A percentile compares a stretch with the other conserved stretches of the same genome.
These are phyloP conservation scores for Clangula hyemalis DNA, from an alignment of 2,797 vertebrate genomes.

Conservation along the genomic window DNA sequence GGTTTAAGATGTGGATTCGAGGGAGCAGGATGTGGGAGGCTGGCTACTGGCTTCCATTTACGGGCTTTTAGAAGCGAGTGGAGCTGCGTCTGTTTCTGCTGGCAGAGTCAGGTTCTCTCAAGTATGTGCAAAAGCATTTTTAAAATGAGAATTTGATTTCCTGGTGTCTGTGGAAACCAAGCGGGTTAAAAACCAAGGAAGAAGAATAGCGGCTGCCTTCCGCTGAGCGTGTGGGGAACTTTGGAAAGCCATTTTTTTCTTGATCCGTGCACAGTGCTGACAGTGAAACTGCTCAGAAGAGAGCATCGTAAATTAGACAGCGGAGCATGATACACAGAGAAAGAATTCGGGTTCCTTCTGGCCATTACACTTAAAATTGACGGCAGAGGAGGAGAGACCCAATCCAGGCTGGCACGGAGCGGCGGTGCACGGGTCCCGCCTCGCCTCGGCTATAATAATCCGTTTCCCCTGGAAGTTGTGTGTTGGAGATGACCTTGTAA, in stretches of 20 bases:
- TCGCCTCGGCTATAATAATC: conserved; percentile 18
- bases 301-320: conserved; percentile 60
- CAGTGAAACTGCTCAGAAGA: conserved; percentile 60
- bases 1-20: conserved; percentile 35
- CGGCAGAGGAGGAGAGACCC: neutral
- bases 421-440: conserved; percentile 32
- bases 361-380: conserved; percentile 24
- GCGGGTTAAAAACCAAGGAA: conserved; percentile 32
- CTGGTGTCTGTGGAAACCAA: conserved; percentile 55
- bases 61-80: conserved; percentile 29
- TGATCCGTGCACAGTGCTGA: conserved; percentile 42
- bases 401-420: conserved; percentile 16
- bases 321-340: conserved; percentile 39
- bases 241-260: conserved; percentile 45
- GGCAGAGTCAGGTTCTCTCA: conserved; percentile 36
- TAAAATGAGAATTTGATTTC: conserved; percentile 55
- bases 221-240: conserved; percentile 15
- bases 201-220: conserved; percentile 37
- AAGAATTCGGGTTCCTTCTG: conserved; percentile 52
- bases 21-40: conserved; percentile 66
- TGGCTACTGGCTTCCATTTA: conserved; percentile 64
- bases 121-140: conserved; percentile 49
- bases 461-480: conserved; percentile 57
- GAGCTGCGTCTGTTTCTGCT: conserved; percentile 52
- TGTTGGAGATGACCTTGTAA: conserved; percentile 74